Conservation (phyloP, 2,113 vertebrate genomes). For the Illadopsis cleaveri region DNA sequence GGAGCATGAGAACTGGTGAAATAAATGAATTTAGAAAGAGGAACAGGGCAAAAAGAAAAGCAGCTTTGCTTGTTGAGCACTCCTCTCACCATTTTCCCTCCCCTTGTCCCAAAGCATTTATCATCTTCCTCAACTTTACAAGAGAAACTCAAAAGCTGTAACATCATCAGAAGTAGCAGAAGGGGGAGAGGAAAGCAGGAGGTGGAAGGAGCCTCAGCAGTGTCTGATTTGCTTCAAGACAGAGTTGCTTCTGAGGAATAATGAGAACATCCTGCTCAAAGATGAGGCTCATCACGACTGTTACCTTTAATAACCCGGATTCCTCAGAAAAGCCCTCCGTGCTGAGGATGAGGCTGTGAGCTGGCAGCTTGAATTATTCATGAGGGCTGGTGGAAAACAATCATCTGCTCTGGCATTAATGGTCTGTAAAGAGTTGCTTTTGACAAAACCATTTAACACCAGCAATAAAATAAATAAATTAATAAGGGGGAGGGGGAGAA, state of each 20-base stretch:
- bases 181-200: not conserved
- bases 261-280: not conserved
- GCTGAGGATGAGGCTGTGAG: not conserved
- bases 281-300: not conserved
- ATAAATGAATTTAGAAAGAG: not conserved
- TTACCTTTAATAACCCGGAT: conserved; percentile 15
- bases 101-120: not conserved
- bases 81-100: not conserved
- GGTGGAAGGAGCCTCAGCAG: not conserved
- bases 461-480: conserved; percentile 51
- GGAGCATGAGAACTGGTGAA: not conserved
- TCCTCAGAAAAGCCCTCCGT: not conserved
- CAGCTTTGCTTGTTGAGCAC: not conserved
- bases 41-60: not conserved
- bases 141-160: not conserved
- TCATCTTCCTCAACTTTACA: not conserved
- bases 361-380: conserved; percentile 38
- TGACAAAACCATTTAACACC: conserved; percentile 62
- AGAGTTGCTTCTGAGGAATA: not conserved
- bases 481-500: not conserved
- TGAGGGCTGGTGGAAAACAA: conserved; percentile 7
- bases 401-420: conserved; percentile 54
- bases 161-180: not conserved
- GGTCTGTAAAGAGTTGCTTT: conserved; percentile 53
- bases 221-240: not conserved